phyloP scores from a whole-genome alignment of 2,797 vertebrate genomes.

The Gambusia yucatana region DNA sequence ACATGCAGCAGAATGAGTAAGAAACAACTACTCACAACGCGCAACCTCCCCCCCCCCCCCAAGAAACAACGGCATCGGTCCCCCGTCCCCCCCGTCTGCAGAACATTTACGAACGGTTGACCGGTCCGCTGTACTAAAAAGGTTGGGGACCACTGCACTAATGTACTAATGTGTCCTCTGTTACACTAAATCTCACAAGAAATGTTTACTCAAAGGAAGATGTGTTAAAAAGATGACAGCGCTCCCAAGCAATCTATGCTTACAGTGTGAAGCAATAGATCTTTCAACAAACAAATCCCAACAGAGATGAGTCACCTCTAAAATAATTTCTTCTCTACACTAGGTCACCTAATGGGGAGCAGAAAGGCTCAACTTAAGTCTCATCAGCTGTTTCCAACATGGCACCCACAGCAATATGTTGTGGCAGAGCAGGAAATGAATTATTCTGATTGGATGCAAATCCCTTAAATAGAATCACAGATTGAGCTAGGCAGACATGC shows the following conservation, averaged over 20 bases:
- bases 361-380: conserved; percentile 28
- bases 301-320: conserved; percentile 44
- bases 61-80: too few relatives aligned
- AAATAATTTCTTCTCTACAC: conserved; percentile 44
- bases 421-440: conserved; percentile 53
- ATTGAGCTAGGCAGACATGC: conserved; percentile 42
- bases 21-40: too few relatives aligned
- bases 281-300: conserved; percentile 42
- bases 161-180: conserved; percentile 9
- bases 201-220: conserved; percentile 47
- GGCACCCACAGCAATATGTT: conserved; percentile 45
- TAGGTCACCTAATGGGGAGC: conserved; percentile 35
- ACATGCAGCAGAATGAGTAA: too few relatives aligned
- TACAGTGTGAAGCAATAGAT: conserved; percentile 19
- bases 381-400: conserved; percentile 51
- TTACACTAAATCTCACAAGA: conserved; percentile 36
- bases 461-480: conserved; percentile 57
- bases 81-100: too few relatives aligned
- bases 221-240: conserved; percentile 31
- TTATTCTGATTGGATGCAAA: conserved; percentile 70
- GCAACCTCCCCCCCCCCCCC: too few relatives aligned
- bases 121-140: too few relatives aligned
- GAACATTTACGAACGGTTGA: too few relatives aligned
- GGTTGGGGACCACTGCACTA: not conserved
- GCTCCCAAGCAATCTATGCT: conserved; percentile 49